A percentile compares a stretch with the other conserved stretches of the same genome.
Evolutionary conservation across 1,140 invertebrate species (phyloP).

Genomic region (Scaptomyza montana): DNA sequence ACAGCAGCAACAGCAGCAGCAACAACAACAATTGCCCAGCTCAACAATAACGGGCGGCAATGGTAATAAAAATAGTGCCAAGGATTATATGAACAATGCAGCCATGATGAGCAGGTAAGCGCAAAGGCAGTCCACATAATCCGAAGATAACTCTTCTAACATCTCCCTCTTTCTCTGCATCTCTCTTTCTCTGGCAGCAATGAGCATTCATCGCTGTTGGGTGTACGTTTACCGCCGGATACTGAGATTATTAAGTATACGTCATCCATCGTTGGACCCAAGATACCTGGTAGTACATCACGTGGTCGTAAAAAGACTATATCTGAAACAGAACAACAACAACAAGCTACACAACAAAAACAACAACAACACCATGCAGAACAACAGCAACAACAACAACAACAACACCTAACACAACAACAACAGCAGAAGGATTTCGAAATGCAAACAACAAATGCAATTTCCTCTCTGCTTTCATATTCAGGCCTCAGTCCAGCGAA

Average conservation of each 20-base stretch:
- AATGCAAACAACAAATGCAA: constrained; percentile 77
- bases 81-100: constrained; percentile 82
- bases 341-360: constrained; percentile 55
- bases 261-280: constrained; percentile 92
- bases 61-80: constrained; percentile 48
- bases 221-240: constrained; percentile 92
- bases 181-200: constrained; percentile 83
- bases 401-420: constrained; percentile 69
- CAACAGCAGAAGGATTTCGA: constrained; percentile 74
- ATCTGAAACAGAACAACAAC: constrained; percentile 88
- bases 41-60: constrained; percentile 33
- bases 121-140: neutral
- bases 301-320: constrained; percentile 93
- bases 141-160: neutral
- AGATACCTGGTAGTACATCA: constrained; percentile 91
- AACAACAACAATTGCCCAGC: constrained; percentile 46
- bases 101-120: constrained; percentile 85
- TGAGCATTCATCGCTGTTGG: constrained; percentile 91
- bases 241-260: constrained; percentile 95
- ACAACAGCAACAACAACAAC: constrained; percentile 58
- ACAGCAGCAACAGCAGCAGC: constrained; percentile 46
- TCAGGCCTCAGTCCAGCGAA: constrained; percentile 85
- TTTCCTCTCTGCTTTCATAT: constrained; percentile 88
- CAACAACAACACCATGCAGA: constrained; percentile 86
- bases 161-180: neutral